phyloP scores from a whole-genome alignment of 2,888 invertebrate species.

The Cancer borealis region DNA sequence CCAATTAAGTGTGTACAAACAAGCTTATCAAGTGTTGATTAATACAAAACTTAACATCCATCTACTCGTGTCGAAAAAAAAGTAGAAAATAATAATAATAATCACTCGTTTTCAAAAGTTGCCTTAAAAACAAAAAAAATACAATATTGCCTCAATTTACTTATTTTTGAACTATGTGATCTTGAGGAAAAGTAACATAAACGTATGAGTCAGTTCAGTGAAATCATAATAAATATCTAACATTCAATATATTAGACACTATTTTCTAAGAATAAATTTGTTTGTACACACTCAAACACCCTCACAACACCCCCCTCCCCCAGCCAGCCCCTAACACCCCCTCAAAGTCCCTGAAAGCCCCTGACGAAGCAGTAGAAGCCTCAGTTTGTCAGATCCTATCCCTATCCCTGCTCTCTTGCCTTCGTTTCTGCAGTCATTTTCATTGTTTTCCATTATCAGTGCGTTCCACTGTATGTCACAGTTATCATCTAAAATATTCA shows the following conservation, averaged over 20 bases:
- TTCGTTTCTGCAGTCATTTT: slow-evolving; percentile 23
- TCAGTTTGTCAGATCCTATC: slow-evolving; percentile 33
- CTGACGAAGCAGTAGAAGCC: slow-evolving; percentile 38
- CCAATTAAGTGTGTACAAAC: background rate
- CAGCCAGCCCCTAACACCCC: background rate
- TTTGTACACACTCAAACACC: background rate
- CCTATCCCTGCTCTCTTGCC: background rate
- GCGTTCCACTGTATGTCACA: slow-evolving; percentile 36
- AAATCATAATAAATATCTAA: too few relatives aligned
- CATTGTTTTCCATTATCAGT: slow-evolving; percentile 22
- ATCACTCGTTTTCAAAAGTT: too few relatives aligned
- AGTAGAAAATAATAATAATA: too few relatives aligned
- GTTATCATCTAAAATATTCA: slow-evolving; percentile 31
- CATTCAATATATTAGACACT: too few relatives aligned
- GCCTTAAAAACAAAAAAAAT: background rate
- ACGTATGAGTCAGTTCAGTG: too few relatives aligned
- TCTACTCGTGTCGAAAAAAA: too few relatives aligned
- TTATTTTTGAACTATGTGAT: background rate
- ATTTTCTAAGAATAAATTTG: too few relatives aligned
- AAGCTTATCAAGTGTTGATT: background rate
- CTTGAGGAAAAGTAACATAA: background rate
- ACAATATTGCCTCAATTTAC: background rate
- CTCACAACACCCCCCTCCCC: background rate
- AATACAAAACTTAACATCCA: too few relatives aligned
- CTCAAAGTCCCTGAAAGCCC: background rate